Evolutionary conservation across 2,888 invertebrate genomes (phyloP).

Genomic region (Mythimna vitellina): DNA sequence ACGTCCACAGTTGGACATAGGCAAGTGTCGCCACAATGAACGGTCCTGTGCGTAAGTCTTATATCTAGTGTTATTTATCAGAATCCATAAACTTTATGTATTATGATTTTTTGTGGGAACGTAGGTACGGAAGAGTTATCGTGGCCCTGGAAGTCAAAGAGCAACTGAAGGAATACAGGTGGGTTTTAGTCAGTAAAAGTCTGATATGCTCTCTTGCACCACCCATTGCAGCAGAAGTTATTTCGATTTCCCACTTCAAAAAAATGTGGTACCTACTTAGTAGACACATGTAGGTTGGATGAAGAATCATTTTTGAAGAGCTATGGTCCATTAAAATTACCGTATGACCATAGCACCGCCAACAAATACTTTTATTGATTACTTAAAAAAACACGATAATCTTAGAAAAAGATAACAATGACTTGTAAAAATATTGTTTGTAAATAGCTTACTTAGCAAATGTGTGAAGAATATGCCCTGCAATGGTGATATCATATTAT

Average conservation of each 20-base stretch:
- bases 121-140: too few species aligned
- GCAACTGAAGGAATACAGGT: neutral
- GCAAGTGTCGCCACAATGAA: too few species aligned
- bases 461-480: neutral
- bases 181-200: neutral
- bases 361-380: neutral
- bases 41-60: too few species aligned
- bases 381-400: neutral
- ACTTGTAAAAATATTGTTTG: slow-evolving; percentile 5
- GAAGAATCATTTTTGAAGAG: too few species aligned
- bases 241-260: too few species aligned
- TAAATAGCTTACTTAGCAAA: neutral
- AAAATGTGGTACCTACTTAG: too few species aligned
- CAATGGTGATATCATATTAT: slow-evolving; percentile 3
- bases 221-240: neutral
- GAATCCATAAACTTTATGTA: too few species aligned
- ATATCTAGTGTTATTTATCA: too few species aligned
- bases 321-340: neutral
- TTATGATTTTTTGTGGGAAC: neutral
- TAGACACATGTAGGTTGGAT: too few species aligned
- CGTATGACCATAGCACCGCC: neutral
- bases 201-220: neutral
- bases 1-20: too few species aligned
- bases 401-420: neutral
- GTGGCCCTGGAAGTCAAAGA: too few species aligned